phyloP scores from a whole-genome alignment of 2,797 vertebrate genomes.

The Pelodytes ibericus region DNA sequence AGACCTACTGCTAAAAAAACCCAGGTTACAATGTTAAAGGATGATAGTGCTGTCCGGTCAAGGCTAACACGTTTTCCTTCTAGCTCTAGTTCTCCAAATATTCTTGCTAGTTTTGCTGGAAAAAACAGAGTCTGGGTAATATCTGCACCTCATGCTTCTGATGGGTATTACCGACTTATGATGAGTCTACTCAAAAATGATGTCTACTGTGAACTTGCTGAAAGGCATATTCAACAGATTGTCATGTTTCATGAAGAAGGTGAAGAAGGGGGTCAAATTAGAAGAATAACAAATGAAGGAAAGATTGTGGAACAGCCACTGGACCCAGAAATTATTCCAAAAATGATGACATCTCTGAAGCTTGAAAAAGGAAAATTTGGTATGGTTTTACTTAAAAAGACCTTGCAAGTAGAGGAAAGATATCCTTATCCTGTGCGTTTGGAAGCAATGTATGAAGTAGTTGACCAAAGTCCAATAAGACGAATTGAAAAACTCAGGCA shows the following conservation, averaged over 20 bases:
- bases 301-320: slow-evolving; percentile 90
- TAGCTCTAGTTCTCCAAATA: slow-evolving; percentile 84
- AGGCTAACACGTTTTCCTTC: slow-evolving; percentile 78
- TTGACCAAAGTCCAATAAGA: slow-evolving; percentile 90
- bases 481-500: slow-evolving; percentile 91
- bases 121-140: slow-evolving; percentile 93
- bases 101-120: slow-evolving; percentile 91
- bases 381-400: slow-evolving; percentile 96
- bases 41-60: slow-evolving; percentile 76
- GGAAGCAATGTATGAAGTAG: slow-evolving; percentile 95
- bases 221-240: slow-evolving; percentile 92
- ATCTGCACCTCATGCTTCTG: slow-evolving; percentile 90
- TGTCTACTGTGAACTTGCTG: slow-evolving; percentile 93
- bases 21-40: slow-evolving; percentile 72
- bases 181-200: slow-evolving; percentile 93
- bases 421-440: slow-evolving; percentile 96
- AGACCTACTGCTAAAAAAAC: slow-evolving; percentile 62
- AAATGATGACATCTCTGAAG: slow-evolving; percentile 92
- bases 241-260: slow-evolving; percentile 93
- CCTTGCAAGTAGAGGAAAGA: slow-evolving; percentile 92
- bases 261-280: slow-evolving; percentile 87
- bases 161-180: slow-evolving; percentile 96
- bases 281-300: slow-evolving; percentile 88
- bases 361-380: slow-evolving; percentile 96
- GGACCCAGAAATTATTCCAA: slow-evolving; percentile 85